Evolutionary conservation across 2,797 vertebrate genomes (phyloP), one percentile per base, ranked within the genome.

Genomic region (Syndactyla subalaris): DNA sequence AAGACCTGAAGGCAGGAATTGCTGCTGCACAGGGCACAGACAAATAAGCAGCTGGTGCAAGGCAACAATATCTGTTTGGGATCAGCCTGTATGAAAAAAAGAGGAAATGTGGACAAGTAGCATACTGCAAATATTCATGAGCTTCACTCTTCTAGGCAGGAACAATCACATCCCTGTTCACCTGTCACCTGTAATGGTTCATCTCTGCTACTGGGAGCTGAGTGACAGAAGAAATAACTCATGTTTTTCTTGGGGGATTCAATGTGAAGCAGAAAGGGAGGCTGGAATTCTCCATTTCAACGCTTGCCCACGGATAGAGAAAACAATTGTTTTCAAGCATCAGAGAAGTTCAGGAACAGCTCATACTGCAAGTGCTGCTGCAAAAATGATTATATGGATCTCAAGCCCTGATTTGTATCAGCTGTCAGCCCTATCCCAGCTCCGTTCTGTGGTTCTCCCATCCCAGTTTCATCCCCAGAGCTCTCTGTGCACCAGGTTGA

Each of bases 351-450:
- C 29, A 58, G 51, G 46, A 34, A 39, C 15, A n/a, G 16, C 63
- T 72, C 32, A 24, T 59, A 39, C 2, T 4, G 11, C 0, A 6
- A 39, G 19, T 18, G 24, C 46, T 79, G 38, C n/a, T 80, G n/a
- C 29, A 54, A 32, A n/a, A 70, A 52, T 2, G 0, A 2, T 32
- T 36, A 2, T 24, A 15, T 0, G 3, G 14, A 38, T 79, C 32
- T 79, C 46, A 73, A 39, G 15, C 3, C 34, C 21, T 70, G 18
- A 58, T 32, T 38, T 52, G 1, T 32, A 63, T 12, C 13, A 67
- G 41, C 3, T 4, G 7, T 29, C 12, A 80, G 14, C 6, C 48
- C 55, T 22, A 36, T 34, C 10, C 32, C 14, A 19, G 3, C 12
- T 52, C 36, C 7, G 5, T 10, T 59, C 36, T 11, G 5, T 71